Base-by-base conservation (phyloP, 1,140 invertebrate species). In the Chlorops oryzae region DNA sequence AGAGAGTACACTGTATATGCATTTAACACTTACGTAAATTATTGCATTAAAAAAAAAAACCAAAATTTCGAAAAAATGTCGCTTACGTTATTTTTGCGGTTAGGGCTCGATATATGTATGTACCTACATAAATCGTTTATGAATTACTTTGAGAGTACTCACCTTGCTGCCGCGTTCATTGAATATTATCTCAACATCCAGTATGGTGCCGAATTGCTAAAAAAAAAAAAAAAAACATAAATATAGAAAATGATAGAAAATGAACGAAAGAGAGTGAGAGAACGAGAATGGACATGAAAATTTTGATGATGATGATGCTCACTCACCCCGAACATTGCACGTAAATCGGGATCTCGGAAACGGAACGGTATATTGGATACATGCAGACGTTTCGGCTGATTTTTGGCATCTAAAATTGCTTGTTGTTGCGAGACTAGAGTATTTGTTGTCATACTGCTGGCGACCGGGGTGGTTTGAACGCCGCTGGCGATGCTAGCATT, bases 101-200 rank as follows among this genome's bases (percentile, higher is more conserved):
- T n/a, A n/a, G n/a, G n/a, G n/a, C n/a, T n/a, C n/a, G n/a, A n/a
- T n/a, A n/a, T n/a, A n/a, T n/a, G n/a, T n/a, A n/a, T n/a, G n/a
- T n/a, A n/a, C n/a, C n/a, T n/a, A n/a, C n/a, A n/a, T n/a, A n/a
- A n/a, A n/a, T n/a, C n/a, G n/a, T n/a, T n/a, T n/a, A n/a, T n/a
- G n/a, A n/a, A n/a, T n/a, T n/a, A n/a, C n/a, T n/a, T n/a, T n/a
- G 23, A 15, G 13, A 46, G 24, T 67, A 77, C 87, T 87, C 87
- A 98, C 95, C 92, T 99, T 99, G 61, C 93, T 97, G 73, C 96
- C 96, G 61, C 96, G 81, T 80, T 99, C 96, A 77, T 99, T 99
- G 81, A 98, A 99, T 74, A 98, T 98, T 68, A 98, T 98, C 85
- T 99, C 96, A 74, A 98, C 95, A 78, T 99, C 95, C 73, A 97